phyloP scores from a whole-genome alignment of 2,113 vertebrate genomes.

The Nerophis lumbriciformis region DNA sequence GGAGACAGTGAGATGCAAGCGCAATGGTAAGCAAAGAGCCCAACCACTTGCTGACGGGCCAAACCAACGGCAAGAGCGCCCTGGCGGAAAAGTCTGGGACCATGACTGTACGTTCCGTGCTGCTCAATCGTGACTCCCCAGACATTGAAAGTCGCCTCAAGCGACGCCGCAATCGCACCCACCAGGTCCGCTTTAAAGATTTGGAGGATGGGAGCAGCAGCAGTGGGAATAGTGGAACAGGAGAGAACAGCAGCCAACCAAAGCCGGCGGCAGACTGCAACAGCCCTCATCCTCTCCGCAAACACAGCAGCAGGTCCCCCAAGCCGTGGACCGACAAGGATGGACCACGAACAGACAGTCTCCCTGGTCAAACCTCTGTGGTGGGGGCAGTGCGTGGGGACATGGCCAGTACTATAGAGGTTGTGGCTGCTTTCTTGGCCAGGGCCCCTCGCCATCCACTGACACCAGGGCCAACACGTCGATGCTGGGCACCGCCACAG shows the following conservation, averaged over 20 bases:
- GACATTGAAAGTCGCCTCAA: constrained; percentile 76
- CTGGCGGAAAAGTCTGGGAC: constrained; percentile 72
- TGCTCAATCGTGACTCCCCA: constrained; percentile 78
- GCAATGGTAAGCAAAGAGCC: constrained; percentile 80
- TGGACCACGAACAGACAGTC: constrained; percentile 29
- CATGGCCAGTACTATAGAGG: constrained; percentile 69
- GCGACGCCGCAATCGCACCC: constrained; percentile 75
- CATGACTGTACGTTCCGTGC: constrained; percentile 79
- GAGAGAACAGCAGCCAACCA: constrained; percentile 55
- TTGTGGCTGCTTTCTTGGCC: constrained; percentile 66
- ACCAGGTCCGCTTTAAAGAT: constrained; percentile 84
- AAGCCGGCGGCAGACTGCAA: constrained; percentile 44
- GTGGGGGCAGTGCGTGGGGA: constrained; percentile 72
- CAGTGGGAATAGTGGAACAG: constrained; percentile 58
- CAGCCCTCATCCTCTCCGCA: constrained; percentile 64
- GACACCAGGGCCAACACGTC: constrained; percentile 65
- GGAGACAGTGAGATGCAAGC: constrained; percentile 34
- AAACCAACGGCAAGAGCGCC: constrained; percentile 64
- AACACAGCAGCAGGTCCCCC: constrained; percentile 47
- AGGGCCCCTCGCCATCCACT: constrained; percentile 71
- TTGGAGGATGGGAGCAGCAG: constrained; percentile 71
- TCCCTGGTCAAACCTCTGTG: constrained; percentile 62
- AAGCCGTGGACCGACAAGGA: constrained; percentile 50
- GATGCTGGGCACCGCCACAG: constrained; percentile 71
- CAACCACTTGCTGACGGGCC: constrained; percentile 63